A percentile compares a stretch with the other conserved stretches of the same genome.
phyloP scores from a whole-genome alignment of 2,113 vertebrate species.

The Tragelaphus strepsiceros region DNA sequence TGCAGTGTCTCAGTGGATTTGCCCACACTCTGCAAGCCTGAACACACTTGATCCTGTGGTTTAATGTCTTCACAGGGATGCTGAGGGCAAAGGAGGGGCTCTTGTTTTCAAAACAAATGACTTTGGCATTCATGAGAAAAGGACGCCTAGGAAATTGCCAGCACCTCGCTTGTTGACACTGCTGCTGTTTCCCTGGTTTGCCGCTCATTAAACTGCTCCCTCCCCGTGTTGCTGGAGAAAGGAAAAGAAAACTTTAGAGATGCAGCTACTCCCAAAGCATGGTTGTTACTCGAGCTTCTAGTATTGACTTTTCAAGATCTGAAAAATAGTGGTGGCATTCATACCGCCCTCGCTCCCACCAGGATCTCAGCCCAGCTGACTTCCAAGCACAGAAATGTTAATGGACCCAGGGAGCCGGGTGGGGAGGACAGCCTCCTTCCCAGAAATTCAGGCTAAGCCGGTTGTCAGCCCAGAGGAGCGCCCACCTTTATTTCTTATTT shows the following conservation, averaged over 20 bases:
- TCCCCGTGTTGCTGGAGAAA: background rate
- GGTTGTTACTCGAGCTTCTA: background rate
- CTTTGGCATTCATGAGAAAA: conserved; percentile 1
- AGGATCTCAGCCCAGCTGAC: background rate
- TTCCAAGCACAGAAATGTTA: background rate
- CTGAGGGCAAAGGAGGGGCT: conserved; percentile 34
- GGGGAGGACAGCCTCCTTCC: background rate
- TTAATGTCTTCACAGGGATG: background rate
- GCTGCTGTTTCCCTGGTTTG: background rate
- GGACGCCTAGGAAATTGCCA: background rate
- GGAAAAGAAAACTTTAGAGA: background rate
- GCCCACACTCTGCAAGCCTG: background rate
- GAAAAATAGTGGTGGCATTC: background rate
- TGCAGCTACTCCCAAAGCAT: background rate
- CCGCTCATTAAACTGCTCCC: fast-evolving
- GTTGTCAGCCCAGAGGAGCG: background rate
- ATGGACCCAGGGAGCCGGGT: too few relatives aligned
- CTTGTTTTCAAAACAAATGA: conserved; percentile 47
- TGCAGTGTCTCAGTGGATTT: background rate
- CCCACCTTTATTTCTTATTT: background rate
- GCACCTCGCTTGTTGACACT: background rate
- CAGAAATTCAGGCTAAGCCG: background rate
- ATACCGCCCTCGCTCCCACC: background rate
- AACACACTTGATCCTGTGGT: background rate
- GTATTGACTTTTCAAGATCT: conserved; percentile 3